Percentiles rank a stretch among this genome's conserved stretches.
These are phyloP conservation scores for Mimachlamys varia DNA, from an alignment of 2,888 invertebrate species.

Conservation along the genomic window DNA sequence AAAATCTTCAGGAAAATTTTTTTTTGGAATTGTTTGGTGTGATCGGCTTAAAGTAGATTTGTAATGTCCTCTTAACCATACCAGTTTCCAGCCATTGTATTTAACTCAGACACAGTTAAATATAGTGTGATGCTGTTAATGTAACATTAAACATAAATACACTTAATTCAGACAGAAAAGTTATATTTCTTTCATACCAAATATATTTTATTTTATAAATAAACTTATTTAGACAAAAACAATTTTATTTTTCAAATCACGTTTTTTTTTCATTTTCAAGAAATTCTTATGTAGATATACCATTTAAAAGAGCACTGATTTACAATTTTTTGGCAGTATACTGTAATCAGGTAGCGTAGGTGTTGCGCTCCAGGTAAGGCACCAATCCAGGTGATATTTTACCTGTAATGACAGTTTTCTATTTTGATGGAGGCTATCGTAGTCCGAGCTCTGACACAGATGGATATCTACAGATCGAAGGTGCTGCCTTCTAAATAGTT, in stretches of 20 bases:
- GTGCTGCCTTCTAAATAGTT: neutral
- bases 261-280: no score
- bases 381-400: neutral
- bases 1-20: neutral
- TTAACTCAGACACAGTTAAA: no score
- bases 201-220: neutral
- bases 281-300: neutral
- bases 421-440: neutral
- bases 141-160: neutral
- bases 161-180: no score
- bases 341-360: neutral
- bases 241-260: no score
- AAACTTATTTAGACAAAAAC: no score
- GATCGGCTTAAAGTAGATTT: no score
- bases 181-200: no score
- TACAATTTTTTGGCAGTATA: neutral
- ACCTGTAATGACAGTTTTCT: neutral
- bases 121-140: neutral
- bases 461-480: slow-evolving; percentile 13
- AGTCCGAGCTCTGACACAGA: slow-evolving; percentile 23
- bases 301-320: neutral
- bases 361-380: neutral
- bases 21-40: neutral
- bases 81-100: no score
- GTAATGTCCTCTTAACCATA: no score